These are phyloP conservation scores for Diplosoma virens DNA, from an alignment of 23 tunicate genomes.

Conservation along the genomic window DNA sequence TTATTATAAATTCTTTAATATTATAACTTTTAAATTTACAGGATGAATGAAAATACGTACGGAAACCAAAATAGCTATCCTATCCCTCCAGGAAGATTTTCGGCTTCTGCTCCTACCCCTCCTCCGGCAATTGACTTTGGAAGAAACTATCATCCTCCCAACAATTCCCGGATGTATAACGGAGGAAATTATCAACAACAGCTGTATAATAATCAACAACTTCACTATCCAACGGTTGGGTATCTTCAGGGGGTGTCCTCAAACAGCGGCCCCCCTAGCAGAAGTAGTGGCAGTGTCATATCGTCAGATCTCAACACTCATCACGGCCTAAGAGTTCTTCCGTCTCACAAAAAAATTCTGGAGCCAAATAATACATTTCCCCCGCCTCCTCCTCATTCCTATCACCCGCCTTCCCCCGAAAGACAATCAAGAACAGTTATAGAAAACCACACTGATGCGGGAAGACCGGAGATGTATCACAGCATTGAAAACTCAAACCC, in stretches of 20 bases:
- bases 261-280: constrained; percentile 62
- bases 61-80: too few relatives aligned
- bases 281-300: constrained; percentile 62
- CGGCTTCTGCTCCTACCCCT: background rate
- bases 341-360: constrained; percentile 37
- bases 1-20: too few relatives aligned
- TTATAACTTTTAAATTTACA: too few relatives aligned
- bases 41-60: too few relatives aligned
- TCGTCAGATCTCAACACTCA: constrained; percentile 62
- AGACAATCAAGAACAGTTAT: constrained; percentile 4
- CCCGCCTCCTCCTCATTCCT: constrained; percentile 23
- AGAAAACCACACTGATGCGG: background rate
- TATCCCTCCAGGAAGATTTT: too few relatives aligned
- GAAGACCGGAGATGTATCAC: background rate
- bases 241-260: too few relatives aligned
- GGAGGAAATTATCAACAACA: too few relatives aligned
- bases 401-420: constrained; percentile 1
- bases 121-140: background rate
- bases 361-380: constrained; percentile 2
- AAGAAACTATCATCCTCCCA: too few relatives aligned
- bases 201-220: too few relatives aligned
- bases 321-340: constrained; percentile 33
- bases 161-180: too few relatives aligned
- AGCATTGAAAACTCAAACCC: background rate
- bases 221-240: too few relatives aligned